A percentile compares a stretch with the other conserved stretches of the same genome.
Conservation (phyloP, 2,797 vertebrate species). For the Peromyscus melanophrys region DNA sequence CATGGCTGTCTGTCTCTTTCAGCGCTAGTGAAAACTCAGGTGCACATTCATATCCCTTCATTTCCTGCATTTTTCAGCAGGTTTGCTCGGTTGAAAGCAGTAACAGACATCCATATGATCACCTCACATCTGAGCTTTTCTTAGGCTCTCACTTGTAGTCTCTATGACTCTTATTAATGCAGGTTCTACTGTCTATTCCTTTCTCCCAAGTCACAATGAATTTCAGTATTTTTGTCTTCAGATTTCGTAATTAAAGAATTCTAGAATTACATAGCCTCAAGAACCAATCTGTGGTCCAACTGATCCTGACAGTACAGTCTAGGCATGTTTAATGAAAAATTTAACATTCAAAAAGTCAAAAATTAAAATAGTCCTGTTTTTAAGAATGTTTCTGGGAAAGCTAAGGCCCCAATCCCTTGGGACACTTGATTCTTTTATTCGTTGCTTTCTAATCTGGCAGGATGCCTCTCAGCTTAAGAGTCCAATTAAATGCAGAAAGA, state of each 20-base stretch:
- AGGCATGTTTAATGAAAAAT: not conserved
- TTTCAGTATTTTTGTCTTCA: constrained; percentile 28
- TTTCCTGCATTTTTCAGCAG: not conserved
- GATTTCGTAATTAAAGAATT: constrained; percentile 35
- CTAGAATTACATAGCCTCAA: not conserved
- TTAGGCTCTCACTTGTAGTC: not conserved
- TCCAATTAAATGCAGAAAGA: constrained; percentile 38
- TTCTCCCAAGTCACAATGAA: not conserved
- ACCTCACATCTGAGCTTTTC: not conserved
- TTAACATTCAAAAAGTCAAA: constrained; percentile 65
- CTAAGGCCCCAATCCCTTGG: not conserved
- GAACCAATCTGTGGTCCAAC: not conserved
- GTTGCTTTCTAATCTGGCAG: not conserved
- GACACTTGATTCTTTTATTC: not conserved
- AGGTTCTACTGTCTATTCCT: not conserved
- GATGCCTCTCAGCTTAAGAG: not conserved
- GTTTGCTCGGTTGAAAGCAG: not conserved
- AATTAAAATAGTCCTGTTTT: constrained; percentile 43
- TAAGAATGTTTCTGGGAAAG: constrained; percentile 27
- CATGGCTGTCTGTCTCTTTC: not conserved
- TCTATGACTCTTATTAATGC: not conserved
- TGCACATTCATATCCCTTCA: not conserved
- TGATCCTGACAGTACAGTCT: not conserved
- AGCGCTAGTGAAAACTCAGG: not conserved
- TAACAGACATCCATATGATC: not conserved